phyloP scores from a whole-genome alignment of 2,888 invertebrate genomes.

The Caenorhabditis sp. region DNA sequence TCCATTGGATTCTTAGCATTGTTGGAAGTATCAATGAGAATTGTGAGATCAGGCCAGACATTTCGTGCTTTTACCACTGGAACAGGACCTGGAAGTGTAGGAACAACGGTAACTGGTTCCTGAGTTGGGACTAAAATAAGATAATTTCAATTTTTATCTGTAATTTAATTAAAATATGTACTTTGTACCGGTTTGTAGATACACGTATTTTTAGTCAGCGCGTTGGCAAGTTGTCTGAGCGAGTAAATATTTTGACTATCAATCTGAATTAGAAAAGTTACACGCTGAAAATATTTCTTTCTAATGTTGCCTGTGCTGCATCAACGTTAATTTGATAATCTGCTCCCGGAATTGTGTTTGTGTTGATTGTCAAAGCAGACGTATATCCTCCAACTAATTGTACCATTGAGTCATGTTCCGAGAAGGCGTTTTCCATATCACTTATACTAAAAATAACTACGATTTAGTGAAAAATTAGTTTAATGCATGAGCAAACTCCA shows the following conservation, averaged over 20 bases:
- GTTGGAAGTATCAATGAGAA: conserved; percentile 55
- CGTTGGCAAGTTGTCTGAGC: conserved; percentile 38
- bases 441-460: conserved; percentile 36
- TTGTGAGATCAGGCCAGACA: conserved; percentile 62
- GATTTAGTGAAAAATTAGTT: not conserved
- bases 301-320: conserved; percentile 9
- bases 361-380: conserved; percentile 37
- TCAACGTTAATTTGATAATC: conserved; percentile 43
- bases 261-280: conserved; percentile 7
- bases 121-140: conserved; percentile 42
- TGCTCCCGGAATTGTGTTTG: conserved; percentile 39
- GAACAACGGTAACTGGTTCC: conserved; percentile 27
- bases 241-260: conserved; percentile 24
- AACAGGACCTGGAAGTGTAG: conserved; percentile 53
- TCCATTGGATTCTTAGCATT: conserved; percentile 23
- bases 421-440: conserved; percentile 41
- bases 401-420: conserved; percentile 42
- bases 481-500: conserved; percentile 45
- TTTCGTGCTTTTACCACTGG: conserved; percentile 57
- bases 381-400: conserved; percentile 48
- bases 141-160: not conserved
- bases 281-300: not conserved
- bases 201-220: conserved; percentile 28
- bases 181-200: conserved; percentile 30
- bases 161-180: no score